Evolutionary conservation across 2,888 invertebrate species (phyloP).

Genomic region (Digitonthophagus gazella): DNA sequence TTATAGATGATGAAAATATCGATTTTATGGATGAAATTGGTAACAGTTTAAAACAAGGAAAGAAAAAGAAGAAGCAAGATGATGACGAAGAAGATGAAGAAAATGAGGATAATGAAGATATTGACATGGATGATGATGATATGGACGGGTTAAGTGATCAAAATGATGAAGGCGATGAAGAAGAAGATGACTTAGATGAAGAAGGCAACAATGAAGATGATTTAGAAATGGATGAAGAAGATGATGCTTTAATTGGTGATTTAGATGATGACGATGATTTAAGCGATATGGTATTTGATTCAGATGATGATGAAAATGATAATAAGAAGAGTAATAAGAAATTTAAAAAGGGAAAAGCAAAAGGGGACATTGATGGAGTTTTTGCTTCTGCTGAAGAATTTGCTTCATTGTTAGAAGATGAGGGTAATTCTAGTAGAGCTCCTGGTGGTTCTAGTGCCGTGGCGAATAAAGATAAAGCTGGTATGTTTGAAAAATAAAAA

Average conservation of each 20-base stretch:
- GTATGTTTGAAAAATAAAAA: slow-evolving; percentile 46
- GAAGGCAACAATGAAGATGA: slow-evolving; percentile 32
- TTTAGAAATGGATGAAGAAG: slow-evolving; percentile 33
- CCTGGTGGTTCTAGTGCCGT: slow-evolving; percentile 68
- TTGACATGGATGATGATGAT: slow-evolving; percentile 46
- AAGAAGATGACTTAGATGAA: slow-evolving; percentile 35
- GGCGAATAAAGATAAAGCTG: slow-evolving; percentile 74
- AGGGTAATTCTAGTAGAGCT: slow-evolving; percentile 59
- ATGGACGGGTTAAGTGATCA: slow-evolving; percentile 47
- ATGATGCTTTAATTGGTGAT: slow-evolving; percentile 11
- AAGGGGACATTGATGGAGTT: slow-evolving; percentile 55
- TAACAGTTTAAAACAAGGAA: slow-evolving; percentile 43
- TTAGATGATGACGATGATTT: slow-evolving; percentile 43
- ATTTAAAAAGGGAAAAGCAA: slow-evolving; percentile 36
- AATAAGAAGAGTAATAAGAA: slow-evolving; percentile 27
- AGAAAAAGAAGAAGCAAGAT: slow-evolving; percentile 40
- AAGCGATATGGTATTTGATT: slow-evolving; percentile 50
- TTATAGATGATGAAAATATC: slow-evolving; percentile 57
- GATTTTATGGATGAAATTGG: slow-evolving; percentile 70
- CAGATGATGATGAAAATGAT: slow-evolving; percentile 39
- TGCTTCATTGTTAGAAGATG: slow-evolving; percentile 82
- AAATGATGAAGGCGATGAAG: slow-evolving; percentile 46
- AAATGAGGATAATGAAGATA: slow-evolving; percentile 34
- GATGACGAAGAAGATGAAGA: slow-evolving; percentile 37
- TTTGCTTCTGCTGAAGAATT: slow-evolving; percentile 90